A percentile compares a stretch with the other conserved stretches of the same genome.
phyloP scores from a whole-genome alignment of 2,113 vertebrate species.

The Datnioides undecimradiatus region DNA sequence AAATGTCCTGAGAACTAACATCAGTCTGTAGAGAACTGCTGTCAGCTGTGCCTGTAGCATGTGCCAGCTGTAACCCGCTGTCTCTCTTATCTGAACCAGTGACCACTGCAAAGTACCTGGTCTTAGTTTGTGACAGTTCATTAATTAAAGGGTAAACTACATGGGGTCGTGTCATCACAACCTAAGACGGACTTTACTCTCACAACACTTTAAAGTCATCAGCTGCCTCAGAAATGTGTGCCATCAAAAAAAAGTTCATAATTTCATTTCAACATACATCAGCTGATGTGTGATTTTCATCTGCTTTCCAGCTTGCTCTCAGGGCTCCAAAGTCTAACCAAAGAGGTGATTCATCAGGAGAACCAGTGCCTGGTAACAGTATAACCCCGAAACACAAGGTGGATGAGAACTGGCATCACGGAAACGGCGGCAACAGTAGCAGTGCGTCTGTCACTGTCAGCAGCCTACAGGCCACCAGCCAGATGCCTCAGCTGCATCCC shows the following conservation, averaged over 20 bases:
- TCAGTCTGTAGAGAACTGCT: not conserved
- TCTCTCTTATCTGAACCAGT: not conserved
- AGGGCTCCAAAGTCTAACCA: constrained; percentile 84
- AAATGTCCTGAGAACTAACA: not conserved
- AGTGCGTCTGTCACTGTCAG: constrained; percentile 81
- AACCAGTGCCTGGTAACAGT: constrained; percentile 85
- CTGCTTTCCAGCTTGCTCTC: constrained; percentile 83
- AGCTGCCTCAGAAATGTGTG: not conserved
- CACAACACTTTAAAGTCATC: not conserved
- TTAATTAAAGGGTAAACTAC: constrained; percentile 38
- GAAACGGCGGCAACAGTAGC: constrained; percentile 80
- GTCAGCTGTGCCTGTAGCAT: not conserved
- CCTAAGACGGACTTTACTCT: not conserved
- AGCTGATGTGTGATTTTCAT: constrained; percentile 21
- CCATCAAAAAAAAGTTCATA: not conserved
- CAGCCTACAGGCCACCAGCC: constrained; percentile 83
- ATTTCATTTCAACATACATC: not conserved
- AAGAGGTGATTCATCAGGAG: constrained; percentile 83
- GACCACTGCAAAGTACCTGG: not conserved
- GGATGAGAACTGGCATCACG: constrained; percentile 88
- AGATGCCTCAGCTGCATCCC: constrained; percentile 69
- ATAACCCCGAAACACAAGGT: constrained; percentile 84
- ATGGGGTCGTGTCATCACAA: constrained; percentile 18
- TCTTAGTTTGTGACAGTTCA: constrained; percentile 28
- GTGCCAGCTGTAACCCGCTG: not conserved